Conservation (phyloP, 2,113 vertebrate species). For the Dendropsophus ebraccatus region DNA sequence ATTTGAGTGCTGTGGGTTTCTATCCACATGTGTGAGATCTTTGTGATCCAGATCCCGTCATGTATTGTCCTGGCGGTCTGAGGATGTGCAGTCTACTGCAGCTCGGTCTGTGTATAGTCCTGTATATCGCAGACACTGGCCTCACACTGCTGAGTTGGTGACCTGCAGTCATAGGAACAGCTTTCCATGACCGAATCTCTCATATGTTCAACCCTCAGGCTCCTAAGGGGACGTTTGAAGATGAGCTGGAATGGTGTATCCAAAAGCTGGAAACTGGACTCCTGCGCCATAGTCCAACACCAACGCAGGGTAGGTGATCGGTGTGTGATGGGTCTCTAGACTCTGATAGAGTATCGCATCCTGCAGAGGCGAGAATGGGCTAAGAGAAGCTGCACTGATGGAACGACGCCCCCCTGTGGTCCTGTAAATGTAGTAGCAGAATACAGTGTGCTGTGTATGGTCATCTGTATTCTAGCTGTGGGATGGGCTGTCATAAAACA, state of each 20-base stretch:
- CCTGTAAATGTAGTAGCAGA: background rate
- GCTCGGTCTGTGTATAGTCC: no score
- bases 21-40: no score
- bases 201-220: constrained; percentile 26
- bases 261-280: constrained; percentile 62
- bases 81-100: no score
- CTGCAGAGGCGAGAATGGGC: background rate
- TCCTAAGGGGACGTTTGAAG: constrained; percentile 53
- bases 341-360: background rate
- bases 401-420: background rate
- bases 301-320: constrained; percentile 56
- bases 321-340: background rate
- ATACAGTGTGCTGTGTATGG: background rate
- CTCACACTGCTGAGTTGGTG: no score
- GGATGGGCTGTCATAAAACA: background rate
- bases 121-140: no score
- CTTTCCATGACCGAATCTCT: no score
- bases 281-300: constrained; percentile 1
- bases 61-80: no score
- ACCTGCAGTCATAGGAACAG: no score
- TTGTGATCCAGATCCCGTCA: no score
- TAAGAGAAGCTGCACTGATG: background rate
- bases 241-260: constrained; percentile 66
- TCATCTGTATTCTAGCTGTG: background rate
- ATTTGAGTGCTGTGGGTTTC: no score